phyloP scores from a whole-genome alignment of 2,113 vertebrate genomes.

The Hyaena hyaena region DNA sequence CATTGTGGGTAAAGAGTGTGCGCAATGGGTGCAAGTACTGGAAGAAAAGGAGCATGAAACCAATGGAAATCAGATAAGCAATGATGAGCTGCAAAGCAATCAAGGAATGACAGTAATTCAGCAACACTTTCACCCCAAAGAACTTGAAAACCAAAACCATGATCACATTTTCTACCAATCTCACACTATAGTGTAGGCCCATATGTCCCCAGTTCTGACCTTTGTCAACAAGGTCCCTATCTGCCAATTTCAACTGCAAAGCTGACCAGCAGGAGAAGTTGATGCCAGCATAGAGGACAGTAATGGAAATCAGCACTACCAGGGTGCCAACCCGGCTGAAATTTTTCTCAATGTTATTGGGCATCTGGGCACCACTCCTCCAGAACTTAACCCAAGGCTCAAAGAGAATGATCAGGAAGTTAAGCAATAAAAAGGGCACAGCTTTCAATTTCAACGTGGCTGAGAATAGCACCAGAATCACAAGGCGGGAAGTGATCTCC shows the following conservation, averaged over 20 bases:
- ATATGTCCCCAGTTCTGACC: conserved; percentile 93
- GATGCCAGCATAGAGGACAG: conserved; percentile 96
- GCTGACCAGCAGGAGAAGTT: conserved; percentile 99
- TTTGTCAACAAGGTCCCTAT: conserved; percentile 94
- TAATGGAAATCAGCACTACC: conserved; percentile 92
- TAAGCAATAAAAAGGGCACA: conserved; percentile 89
- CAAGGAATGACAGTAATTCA: conserved; percentile 93
- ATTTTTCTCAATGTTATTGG: conserved; percentile 94
- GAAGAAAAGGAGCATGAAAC: conserved; percentile 98
- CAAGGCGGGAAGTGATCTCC: conserved; percentile 95
- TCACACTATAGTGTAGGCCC: conserved; percentile 89
- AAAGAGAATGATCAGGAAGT: conserved; percentile 95
- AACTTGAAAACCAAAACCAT: conserved; percentile 91
- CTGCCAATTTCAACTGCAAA: conserved; percentile 93
- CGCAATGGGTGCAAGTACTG: conserved; percentile 96
- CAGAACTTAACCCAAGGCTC: conserved; percentile 96
- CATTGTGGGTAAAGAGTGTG: conserved; percentile 93
- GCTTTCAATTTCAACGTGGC: conserved; percentile 93
- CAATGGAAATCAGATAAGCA: conserved; percentile 92
- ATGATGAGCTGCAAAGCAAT: conserved; percentile 94
- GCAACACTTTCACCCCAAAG: conserved; percentile 92
- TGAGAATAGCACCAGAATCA: conserved; percentile 96
- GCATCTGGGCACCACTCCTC: conserved; percentile 88
- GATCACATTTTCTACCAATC: conserved; percentile 91
- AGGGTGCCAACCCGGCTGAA: conserved; percentile 93